These are phyloP conservation scores for Pectinophora gossypiella DNA, from an alignment of 1,140 invertebrate species.

Conservation along the genomic window DNA sequence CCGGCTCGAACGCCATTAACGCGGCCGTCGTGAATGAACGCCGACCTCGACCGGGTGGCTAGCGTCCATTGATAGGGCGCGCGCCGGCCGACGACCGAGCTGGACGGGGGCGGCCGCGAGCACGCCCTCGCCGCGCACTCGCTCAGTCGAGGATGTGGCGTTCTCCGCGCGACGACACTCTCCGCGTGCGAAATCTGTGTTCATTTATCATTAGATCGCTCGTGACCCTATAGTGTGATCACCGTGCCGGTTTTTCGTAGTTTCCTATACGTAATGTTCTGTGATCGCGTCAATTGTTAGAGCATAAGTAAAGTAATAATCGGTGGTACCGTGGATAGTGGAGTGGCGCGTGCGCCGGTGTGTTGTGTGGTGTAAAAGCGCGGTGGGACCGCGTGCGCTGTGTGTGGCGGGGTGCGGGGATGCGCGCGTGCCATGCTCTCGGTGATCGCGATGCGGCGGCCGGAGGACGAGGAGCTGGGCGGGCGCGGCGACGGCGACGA, in stretches of 20 bases:
- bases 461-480: constrained; percentile 68
- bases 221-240: constrained; percentile 40
- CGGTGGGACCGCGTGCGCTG: constrained; percentile 18
- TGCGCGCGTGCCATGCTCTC: constrained; percentile 71
- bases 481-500: constrained; percentile 71
- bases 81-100: constrained; percentile 45
- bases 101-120: constrained; percentile 53
- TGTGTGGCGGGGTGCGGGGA: constrained; percentile 48
- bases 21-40: constrained; percentile 69
- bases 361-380: constrained; percentile 25
- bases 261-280: constrained; percentile 56
- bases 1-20: constrained; percentile 63
- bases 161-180: constrained; percentile 58
- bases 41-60: constrained; percentile 64
- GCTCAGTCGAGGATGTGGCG: constrained; percentile 68
- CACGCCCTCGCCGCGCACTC: constrained; percentile 49
- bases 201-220: constrained; percentile 66
- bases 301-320: constrained; percentile 31
- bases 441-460: constrained; percentile 70
- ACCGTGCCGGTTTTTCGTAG: constrained; percentile 34
- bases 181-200: constrained; percentile 63
- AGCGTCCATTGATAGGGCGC: constrained; percentile 66
- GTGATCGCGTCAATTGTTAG: constrained; percentile 63
- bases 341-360: constrained; percentile 19
- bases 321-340: neutral